These are phyloP conservation scores for Penaeus vannamei DNA, from an alignment of 1,140 invertebrate species.

Conservation along the genomic window DNA sequence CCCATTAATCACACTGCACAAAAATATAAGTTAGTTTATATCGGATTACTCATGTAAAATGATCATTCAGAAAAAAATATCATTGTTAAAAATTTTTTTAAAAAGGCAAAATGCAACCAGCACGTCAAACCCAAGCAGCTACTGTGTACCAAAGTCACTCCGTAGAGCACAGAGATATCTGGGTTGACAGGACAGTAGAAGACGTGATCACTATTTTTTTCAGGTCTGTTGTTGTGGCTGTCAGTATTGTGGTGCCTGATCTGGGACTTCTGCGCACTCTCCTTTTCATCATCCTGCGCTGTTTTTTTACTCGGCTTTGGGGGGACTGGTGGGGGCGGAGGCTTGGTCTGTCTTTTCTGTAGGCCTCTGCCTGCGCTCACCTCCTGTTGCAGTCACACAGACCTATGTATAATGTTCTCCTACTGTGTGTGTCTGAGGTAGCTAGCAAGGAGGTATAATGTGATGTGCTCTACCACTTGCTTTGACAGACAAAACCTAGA, in stretches of 20 bases:
- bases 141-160: conserved; percentile 32
- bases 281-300: conserved; percentile 16
- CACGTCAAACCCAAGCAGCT: not conserved
- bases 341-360: conserved; percentile 45
- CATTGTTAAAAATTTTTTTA: not conserved
- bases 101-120: conserved; percentile 1
- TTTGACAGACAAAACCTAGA: too few species aligned
- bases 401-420: too few species aligned
- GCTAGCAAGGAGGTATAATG: too few species aligned
- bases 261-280: not conserved
- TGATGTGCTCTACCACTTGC: too few species aligned
- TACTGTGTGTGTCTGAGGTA: too few species aligned
- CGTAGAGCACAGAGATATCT: conserved; percentile 39
- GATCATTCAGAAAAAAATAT: too few species aligned
- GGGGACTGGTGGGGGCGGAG: not conserved
- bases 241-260: not conserved
- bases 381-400: conserved; percentile 37
- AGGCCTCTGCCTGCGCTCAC: conserved; percentile 47
- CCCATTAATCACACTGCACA: too few species aligned
- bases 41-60: too few species aligned
- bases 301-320: conserved; percentile 23
- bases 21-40: too few species aligned
- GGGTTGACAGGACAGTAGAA: conserved; percentile 45
- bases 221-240: not conserved
- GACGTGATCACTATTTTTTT: conserved; percentile 34